Percentiles rank a stretch among this genome's conserved stretches.
Evolutionary conservation across 2,113 vertebrate species (phyloP).

Genomic region (Platichthys flesus): DNA sequence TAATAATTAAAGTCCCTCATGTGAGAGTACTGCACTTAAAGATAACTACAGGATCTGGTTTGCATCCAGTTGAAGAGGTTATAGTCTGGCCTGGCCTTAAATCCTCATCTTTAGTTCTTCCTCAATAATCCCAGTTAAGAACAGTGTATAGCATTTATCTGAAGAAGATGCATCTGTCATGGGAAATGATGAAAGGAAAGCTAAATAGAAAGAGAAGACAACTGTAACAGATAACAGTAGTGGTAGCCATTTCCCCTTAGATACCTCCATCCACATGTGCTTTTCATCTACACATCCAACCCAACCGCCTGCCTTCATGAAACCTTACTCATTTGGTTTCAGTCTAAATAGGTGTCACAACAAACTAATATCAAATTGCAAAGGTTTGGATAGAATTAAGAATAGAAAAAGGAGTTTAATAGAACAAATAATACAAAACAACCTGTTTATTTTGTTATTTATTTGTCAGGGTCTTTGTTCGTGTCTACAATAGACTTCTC

Average conservation of each 20-base stretch:
- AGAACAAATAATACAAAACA: no score
- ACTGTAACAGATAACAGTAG: neutral
- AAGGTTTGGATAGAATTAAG: neutral
- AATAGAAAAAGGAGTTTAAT: neutral
- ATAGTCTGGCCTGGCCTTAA: neutral
- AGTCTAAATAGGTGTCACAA: neutral
- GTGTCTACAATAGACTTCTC: conserved; percentile 7
- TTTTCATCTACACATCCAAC: no score
- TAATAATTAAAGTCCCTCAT: conserved; percentile 19
- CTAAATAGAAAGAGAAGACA: neutral
- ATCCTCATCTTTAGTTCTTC: neutral
- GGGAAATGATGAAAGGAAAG: conserved; percentile 8
- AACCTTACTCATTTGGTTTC: neutral
- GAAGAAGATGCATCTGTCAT: neutral
- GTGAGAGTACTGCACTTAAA: conserved; percentile 2
- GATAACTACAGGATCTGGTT: conserved; percentile 5
- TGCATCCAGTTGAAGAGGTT: neutral
- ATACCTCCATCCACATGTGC: no score
- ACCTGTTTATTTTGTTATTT: no score
- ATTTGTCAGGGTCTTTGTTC: no score
- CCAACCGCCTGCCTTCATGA: no score
- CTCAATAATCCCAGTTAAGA: conserved; percentile 5
- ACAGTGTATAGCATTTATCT: neutral
- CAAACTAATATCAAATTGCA: conserved; percentile 8
- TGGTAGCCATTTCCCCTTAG: no score